phyloP scores from a whole-genome alignment of 2,113 vertebrate genomes.

The Chlorodrepanis virens region DNA sequence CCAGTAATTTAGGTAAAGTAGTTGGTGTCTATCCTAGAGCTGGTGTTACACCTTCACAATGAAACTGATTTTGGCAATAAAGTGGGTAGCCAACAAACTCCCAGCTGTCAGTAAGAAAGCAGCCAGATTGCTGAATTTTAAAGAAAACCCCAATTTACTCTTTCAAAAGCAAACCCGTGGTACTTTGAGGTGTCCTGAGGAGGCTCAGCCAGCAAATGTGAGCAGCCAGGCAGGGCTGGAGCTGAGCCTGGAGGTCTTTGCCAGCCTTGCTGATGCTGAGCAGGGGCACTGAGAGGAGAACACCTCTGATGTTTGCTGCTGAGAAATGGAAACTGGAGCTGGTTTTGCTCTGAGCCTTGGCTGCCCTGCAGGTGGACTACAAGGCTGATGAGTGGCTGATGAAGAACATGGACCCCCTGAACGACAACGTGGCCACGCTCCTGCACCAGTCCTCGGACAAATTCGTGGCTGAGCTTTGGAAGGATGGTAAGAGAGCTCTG shows the following conservation, averaged over 20 bases:
- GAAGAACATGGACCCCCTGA: conserved; percentile 99
- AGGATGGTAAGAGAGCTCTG: conserved; percentile 84
- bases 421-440: conserved; percentile 95
- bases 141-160: background rate
- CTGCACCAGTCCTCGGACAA: conserved; percentile 96
- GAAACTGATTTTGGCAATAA: background rate
- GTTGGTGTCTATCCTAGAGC: background rate
- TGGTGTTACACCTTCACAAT: background rate
- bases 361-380: conserved; percentile 87
- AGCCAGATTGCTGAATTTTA: background rate
- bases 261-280: background rate
- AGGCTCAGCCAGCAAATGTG: background rate
- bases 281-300: background rate
- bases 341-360: background rate
- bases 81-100: background rate
- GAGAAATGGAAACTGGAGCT: rapidly evolving
- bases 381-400: conserved; percentile 98
- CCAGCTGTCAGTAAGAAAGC: background rate
- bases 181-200: background rate
- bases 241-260: background rate
- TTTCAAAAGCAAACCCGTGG: background rate
- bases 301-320: background rate
- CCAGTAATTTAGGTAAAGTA: background rate
- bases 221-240: background rate
- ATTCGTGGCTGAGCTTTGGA: conserved; percentile 96